Base-by-base conservation (phyloP, 2,888 invertebrate species). In the Hirudinaria manillensis region DNA sequence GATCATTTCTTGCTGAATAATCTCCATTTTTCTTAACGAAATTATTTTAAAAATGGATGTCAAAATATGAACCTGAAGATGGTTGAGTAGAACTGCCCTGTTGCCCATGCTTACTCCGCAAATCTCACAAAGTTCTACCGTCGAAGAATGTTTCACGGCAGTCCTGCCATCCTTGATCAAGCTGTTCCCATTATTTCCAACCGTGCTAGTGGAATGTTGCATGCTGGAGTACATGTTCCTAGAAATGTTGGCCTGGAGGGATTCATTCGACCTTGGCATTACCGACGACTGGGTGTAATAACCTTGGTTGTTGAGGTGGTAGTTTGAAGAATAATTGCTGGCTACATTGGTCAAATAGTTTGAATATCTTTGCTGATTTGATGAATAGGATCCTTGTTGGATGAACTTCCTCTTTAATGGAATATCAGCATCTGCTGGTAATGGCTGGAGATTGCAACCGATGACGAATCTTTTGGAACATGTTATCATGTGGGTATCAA, bases 361-460 rank as follows among this genome's bases (percentile, higher is more conserved):
- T 32, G 73, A 73, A 36, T 73, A 73, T 27, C 73, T 51, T 55
- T 61, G 55, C 45, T 61, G 61, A n/a, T 32, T 36, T 2, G 73
- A 61, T 21, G 61, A 13, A 38, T 73, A 73, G n/a, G 73, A 65
- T n/a, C 34, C 36, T 55, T 56, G 55, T 24, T 73, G 73, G 34
- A 65, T 73, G 75, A 70, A 56, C 24, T 65, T 70, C 10, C 75
- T 61, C 24, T 51, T 70, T 38, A 76, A 38, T 21, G 77, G 77
- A 16, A 77, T 75, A 45, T 77, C 77, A 61, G 75, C 70, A 45
- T 77, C 77, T n/a, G 77, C 74, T 21, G 77, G 77, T 34, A 77
- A 45, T 32, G 77, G 77, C 72, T 77, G 77, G 21, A 77, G 55
- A 55, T 77, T 77, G 45, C 75, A 75, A 16, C 55, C 65, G 7